Evolutionary conservation across 2,888 invertebrate species (phyloP).

Genomic region (Nemotelus nigrinus): DNA sequence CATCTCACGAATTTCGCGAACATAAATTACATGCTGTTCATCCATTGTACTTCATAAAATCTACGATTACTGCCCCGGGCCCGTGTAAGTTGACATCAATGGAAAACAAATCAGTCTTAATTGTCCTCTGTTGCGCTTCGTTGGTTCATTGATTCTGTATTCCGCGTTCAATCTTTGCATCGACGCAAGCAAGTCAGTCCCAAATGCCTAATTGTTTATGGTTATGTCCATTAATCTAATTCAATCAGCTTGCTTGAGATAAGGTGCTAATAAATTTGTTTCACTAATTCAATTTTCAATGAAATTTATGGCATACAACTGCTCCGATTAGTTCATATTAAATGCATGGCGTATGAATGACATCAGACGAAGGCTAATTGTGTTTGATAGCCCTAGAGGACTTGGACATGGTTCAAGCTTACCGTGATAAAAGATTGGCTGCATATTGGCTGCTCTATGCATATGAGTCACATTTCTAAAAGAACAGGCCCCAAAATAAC

Average conservation of each 20-base stretch:
- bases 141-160: neutral
- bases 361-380: no score
- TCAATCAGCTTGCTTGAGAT: slow-evolving; percentile 48
- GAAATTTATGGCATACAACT: slow-evolving; percentile 43
- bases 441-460: no score
- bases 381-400: no score
- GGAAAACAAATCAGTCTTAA: no score
- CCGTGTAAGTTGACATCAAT: no score
- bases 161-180: neutral
- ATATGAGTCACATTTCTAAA: no score
- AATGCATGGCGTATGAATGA: no score
- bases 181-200: neutral
- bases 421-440: no score
- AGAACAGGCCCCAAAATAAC: no score
- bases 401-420: no score
- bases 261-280: slow-evolving; percentile 50
- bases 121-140: no score
- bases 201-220: slow-evolving; percentile 49
- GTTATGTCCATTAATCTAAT: slow-evolving; percentile 48
- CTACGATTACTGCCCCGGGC: neutral
- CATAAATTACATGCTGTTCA: neutral
- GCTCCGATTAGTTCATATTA: neutral
- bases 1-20: neutral
- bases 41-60: neutral
- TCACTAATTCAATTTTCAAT: slow-evolving; percentile 48